phyloP scores from a whole-genome alignment of 2,888 invertebrate species.

The Meteorus cinctellus region DNA sequence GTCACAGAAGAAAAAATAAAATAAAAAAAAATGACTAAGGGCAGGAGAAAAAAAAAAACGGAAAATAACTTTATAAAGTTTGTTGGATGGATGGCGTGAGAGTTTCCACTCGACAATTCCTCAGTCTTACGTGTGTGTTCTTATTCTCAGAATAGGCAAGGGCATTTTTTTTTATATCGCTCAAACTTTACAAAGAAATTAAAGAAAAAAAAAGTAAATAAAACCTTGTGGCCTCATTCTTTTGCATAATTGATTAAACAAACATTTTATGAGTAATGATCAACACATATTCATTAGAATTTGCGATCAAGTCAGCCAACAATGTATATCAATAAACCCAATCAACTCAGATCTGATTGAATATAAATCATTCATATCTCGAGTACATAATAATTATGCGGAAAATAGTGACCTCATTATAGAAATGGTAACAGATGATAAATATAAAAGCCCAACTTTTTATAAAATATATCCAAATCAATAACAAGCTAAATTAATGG shows the following conservation, averaged over 20 bases:
- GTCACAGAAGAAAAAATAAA: neutral
- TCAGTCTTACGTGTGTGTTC: constrained; percentile 4
- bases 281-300: neutral
- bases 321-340: neutral
- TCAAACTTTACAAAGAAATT: constrained; percentile 4
- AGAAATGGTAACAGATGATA: neutral
- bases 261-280: neutral
- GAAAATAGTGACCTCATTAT: too few relatives aligned
- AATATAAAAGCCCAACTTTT: neutral
- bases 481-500: too few relatives aligned
- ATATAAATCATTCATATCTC: too few relatives aligned
- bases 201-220: neutral
- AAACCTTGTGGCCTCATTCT: neutral
- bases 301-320: neutral
- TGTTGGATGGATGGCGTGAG: constrained; percentile 10
- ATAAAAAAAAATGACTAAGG: neutral
- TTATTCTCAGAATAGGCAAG: neutral
- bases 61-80: neutral
- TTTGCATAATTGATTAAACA: neutral
- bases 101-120: constrained; percentile 5
- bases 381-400: too few relatives aligned
- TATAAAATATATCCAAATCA: neutral
- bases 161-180: neutral
- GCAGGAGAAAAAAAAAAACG: neutral
- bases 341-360: too few relatives aligned